Base-by-base conservation (phyloP, 2,888 invertebrate genomes). In the Dynastes tityus region DNA sequence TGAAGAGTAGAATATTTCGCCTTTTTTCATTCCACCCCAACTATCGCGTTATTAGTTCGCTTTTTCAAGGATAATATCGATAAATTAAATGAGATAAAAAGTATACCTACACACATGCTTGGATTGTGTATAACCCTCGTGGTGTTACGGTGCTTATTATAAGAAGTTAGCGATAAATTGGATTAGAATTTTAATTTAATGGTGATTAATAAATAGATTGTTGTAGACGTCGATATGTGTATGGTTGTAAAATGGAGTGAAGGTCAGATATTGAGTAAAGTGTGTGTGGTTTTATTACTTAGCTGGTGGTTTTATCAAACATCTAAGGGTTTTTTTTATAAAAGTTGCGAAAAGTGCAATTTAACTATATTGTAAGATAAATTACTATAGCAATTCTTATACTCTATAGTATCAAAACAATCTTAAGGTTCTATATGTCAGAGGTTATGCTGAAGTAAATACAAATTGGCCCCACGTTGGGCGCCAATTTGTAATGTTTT, bases 141-240 rank as follows among this genome's bases (percentile, higher is more conserved):
- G 70, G 58, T 22, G 37, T 58, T 13, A 32, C n/a, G 37, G 58
- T 58, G 73, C 73, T 58, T 73, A 58, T 73, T 73, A 73, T 37
- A 45, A 45, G 40, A 58, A 73, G 29, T 58, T 58, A 40, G 58
- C 29, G 58, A 61, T 73, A 73, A 73, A 73, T 73, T 73, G 58
- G 73, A 73, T 58, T 73, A 73, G 40, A 70, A 51, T 73, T 73
- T 58, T 58, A 73, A 73, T 73, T 73, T 61, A 61, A 58, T 61
- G 40, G 37, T 73, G 55, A 55, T 71, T 55, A 71, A 70, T 70
- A 70, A 70, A 53, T 51, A 51, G 29, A 29, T 32, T 63, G 63
- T 29, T 13, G 63, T 29, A 32, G 61, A 55, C 55, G 22, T 5
- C 4, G 53, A 13, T 16, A 16, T 22, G 6, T 22, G 27, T 8